Base-by-base conservation (phyloP, 2,113 vertebrate genomes). In the Anarrhichthys ocellatus region DNA sequence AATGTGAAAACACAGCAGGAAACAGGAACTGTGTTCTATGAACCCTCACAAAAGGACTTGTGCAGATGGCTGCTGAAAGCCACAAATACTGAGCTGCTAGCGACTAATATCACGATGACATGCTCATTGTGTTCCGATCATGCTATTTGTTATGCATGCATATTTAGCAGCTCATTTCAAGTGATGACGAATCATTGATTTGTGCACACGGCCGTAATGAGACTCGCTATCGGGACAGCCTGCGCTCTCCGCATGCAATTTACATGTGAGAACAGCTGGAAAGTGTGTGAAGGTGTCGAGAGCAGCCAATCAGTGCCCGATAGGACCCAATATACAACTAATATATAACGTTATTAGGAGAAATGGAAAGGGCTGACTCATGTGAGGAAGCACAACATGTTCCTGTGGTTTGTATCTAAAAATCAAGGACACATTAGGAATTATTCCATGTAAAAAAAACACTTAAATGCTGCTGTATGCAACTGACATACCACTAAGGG, bases 1-100 rank as follows among this genome's bases (percentile, higher is more conserved):
- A 87, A 81, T 87, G 87, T 86, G 91, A 91, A 87, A 91, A 77
- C 87, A 50, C 88, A 88, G 92, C 86, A 87, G 90, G 91, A 90
- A 87, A 69, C 69, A 14, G 48, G 84, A 76, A 65, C 75, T 63
- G 73, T 88, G 79, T 68, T 91, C 86, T 52, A 64, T 46, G 81
- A 84, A 85, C 81, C 83, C 36, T 80, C 63, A 87, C 81, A 86
- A 89, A 88, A 84, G 86, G 81, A 76, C 63, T 34, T 9, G 74
- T 87, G 82, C 91, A 91, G 89, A 91, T 91, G 88, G 90, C 88
- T 86, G 82, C 73, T 76, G 65, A 81, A 78, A 82, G 82, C 67
- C 89, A 90, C 83, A 83, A 84, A 91, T 46, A 62, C 65, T 78
- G 54, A 42, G 59, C 58, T 58, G 58, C 79, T 46, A 58, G 65